phyloP scores from a whole-genome alignment of 2,797 vertebrate species.

The Lagocephalus sceleratus region DNA sequence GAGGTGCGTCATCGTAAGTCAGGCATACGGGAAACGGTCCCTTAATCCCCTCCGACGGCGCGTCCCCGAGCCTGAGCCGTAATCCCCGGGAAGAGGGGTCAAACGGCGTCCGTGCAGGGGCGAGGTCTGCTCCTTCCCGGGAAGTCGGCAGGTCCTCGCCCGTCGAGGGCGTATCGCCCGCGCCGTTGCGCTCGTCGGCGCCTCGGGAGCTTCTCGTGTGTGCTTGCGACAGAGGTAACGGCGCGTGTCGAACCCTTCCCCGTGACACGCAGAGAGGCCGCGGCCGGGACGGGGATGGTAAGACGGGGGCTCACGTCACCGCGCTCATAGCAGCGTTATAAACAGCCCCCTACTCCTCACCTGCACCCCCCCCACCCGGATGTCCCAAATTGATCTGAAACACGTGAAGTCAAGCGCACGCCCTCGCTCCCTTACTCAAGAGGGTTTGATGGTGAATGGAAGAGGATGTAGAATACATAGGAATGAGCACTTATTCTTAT shows the following conservation, averaged over 20 bases:
- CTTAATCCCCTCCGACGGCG: slow-evolving; percentile 54
- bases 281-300: neutral
- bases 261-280: slow-evolving; percentile 24
- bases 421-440: no score
- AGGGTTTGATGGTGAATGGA: no score
- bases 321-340: neutral
- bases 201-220: slow-evolving; percentile 29
- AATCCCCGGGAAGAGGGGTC: slow-evolving; percentile 31
- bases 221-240: slow-evolving; percentile 22
- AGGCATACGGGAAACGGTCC: slow-evolving; percentile 28
- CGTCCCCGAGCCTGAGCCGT: slow-evolving; percentile 34
- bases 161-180: neutral
- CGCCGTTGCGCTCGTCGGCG: slow-evolving; percentile 7
- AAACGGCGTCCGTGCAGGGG: slow-evolving; percentile 23
- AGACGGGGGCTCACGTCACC: neutral
- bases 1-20: slow-evolving; percentile 59
- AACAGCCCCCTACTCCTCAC: neutral
- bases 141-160: neutral
- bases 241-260: slow-evolving; percentile 16
- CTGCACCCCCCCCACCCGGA: neutral
- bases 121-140: no score
- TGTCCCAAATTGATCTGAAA: neutral
- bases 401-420: no score
- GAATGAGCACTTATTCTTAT: no score
- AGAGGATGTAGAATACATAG: no score